Percentiles rank a stretch among this genome's conserved stretches.
These are phyloP conservation scores for Druon quercuslanigerum DNA, from an alignment of 1,140 invertebrate species.

Conservation along the genomic window DNA sequence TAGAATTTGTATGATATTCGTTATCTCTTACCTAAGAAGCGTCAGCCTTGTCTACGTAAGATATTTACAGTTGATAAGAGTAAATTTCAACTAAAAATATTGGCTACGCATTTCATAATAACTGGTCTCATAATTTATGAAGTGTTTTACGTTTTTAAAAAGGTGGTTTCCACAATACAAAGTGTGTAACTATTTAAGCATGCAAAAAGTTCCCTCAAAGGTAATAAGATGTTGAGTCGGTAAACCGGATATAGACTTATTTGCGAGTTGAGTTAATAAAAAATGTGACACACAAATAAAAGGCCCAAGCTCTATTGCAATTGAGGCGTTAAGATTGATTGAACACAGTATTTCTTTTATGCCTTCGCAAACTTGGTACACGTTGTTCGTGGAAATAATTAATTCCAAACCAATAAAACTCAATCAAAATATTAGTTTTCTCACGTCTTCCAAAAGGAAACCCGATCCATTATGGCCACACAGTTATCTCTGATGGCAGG, in stretches of 20 bases:
- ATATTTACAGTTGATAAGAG: too few relatives aligned
- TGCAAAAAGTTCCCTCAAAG: background rate
- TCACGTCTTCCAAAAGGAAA: background rate
- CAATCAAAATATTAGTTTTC: conserved; percentile 17
- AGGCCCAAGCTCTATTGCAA: background rate
- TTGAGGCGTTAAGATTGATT: conserved; percentile 40
- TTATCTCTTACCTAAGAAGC: too few relatives aligned
- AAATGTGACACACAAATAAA: conserved; percentile 22
- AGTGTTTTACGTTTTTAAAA: too few relatives aligned
- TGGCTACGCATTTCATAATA: too few relatives aligned
- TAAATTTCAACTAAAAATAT: too few relatives aligned
- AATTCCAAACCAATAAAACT: conserved; percentile 1
- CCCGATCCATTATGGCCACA: conserved; percentile 3
- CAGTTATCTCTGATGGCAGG: conserved; percentile 34
- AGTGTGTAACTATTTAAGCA: too few relatives aligned
- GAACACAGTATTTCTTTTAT: conserved; percentile 38
- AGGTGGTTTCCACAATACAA: too few relatives aligned
- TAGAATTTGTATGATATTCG: too few relatives aligned
- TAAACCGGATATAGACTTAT: conserved; percentile 33
- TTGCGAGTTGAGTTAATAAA: conserved; percentile 37
- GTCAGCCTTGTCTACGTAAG: too few relatives aligned
- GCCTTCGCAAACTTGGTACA: conserved; percentile 34
- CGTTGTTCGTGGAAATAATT: conserved; percentile 16
- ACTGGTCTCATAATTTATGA: too few relatives aligned
- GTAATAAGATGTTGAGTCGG: background rate